Percentiles rank a stretch among this genome's conserved stretches.
Evolutionary conservation across 1,140 invertebrate species (phyloP).

Genomic region (Monochamus saltuarius): DNA sequence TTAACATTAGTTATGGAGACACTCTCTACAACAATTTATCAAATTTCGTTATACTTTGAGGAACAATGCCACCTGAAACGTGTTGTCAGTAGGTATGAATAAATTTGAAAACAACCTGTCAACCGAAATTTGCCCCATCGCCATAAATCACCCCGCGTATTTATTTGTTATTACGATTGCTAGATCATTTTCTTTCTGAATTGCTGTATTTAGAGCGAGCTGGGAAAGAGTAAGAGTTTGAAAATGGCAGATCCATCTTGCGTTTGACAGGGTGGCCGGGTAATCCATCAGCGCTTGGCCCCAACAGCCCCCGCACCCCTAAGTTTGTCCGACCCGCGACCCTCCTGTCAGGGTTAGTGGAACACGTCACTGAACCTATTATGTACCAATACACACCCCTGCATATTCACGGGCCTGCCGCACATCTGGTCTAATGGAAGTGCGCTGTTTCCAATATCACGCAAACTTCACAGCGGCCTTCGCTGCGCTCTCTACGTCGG

Average conservation of each 20-base stretch:
- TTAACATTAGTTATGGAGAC: too few relatives aligned
- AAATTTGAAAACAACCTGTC: too few relatives aligned
- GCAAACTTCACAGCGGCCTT: slow-evolving; percentile 12
- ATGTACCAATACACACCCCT: slow-evolving; percentile 52
- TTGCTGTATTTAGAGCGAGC: not conserved
- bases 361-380: slow-evolving; percentile 54
- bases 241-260: slow-evolving; percentile 52
- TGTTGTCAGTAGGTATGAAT: too few relatives aligned
- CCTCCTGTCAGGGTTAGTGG: slow-evolving; percentile 52
- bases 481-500: slow-evolving; percentile 5
- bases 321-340: slow-evolving; percentile 46
- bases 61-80: too few relatives aligned
- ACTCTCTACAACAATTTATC: too few relatives aligned
- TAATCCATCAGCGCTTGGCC: slow-evolving; percentile 47
- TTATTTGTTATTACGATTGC: not conserved
- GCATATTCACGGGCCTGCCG: slow-evolving; percentile 29
- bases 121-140: too few relatives aligned
- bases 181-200: not conserved
- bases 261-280: slow-evolving; percentile 52
- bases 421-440: slow-evolving; percentile 49
- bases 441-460: slow-evolving; percentile 40
- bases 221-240: slow-evolving; percentile 11
- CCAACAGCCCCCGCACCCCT: slow-evolving; percentile 26
- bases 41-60: too few relatives aligned
- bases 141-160: not conserved